A percentile compares a stretch with the other conserved stretches of the same genome.
phyloP scores from a whole-genome alignment of 2,797 vertebrate genomes.

The Buceros bicornis region DNA sequence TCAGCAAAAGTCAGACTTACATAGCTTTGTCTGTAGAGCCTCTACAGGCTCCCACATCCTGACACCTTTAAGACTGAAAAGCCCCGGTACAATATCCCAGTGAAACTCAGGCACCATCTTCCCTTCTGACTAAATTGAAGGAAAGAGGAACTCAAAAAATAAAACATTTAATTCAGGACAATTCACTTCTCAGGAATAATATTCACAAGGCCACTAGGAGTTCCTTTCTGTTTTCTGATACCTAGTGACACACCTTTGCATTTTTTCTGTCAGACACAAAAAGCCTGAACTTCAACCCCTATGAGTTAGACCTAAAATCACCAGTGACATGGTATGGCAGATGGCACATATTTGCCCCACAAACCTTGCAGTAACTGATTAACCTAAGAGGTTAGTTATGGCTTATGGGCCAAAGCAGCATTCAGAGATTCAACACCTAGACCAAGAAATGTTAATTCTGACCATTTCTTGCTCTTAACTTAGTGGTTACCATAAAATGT shows the following conservation, averaged over 20 bases:
- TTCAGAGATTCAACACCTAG: background rate
- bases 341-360: background rate
- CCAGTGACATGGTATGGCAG: background rate
- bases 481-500: background rate
- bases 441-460: background rate
- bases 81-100: background rate
- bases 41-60: background rate
- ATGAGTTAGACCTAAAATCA: background rate
- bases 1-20: conserved; percentile 34
- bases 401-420: background rate
- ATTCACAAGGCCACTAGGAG: background rate
- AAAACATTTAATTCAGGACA: background rate
- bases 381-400: background rate
- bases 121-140: background rate
- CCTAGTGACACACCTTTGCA: background rate
- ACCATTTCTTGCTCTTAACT: background rate
- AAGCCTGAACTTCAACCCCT: background rate
- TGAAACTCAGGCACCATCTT: background rate
- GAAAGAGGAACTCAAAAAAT: background rate
- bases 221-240: background rate
- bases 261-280: background rate
- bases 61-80: conserved; percentile 10
- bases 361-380: background rate
- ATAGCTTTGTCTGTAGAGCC: background rate
- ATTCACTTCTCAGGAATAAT: background rate